Percentiles rank a stretch among this genome's conserved stretches.
Conservation (phyloP, 92 coral and sea anemone genomes). For the Zoanthus sociatus region DNA sequence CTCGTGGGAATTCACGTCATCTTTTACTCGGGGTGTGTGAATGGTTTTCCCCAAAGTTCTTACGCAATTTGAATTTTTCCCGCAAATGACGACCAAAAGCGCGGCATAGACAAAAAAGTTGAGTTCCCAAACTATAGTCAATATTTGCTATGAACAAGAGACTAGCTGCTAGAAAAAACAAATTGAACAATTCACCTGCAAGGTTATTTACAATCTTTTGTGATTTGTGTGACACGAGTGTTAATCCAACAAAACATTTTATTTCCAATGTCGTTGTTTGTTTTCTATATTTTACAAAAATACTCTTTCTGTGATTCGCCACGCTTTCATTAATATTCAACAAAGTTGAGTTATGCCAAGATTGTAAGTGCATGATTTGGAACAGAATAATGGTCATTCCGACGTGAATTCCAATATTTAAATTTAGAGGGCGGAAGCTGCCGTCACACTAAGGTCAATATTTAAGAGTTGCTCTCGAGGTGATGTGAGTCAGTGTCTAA, state of each 20-base stretch:
- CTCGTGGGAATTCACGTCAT: background rate
- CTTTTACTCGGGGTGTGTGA: background rate
- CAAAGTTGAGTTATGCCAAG: constrained; percentile 35
- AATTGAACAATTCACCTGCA: constrained; percentile 2
- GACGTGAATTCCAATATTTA: constrained; percentile 51
- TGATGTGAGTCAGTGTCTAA: constrained; percentile 17
- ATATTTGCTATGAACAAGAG: constrained; percentile 6
- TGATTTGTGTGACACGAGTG: constrained; percentile 20
- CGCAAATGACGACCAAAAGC: background rate
- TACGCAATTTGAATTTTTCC: background rate
- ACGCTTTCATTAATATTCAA: constrained; percentile 38
- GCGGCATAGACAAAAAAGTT: background rate
- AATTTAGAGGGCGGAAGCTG: constrained; percentile 50
- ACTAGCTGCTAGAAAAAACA: background rate
- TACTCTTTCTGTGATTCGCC: constrained; percentile 11
- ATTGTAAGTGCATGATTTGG: constrained; percentile 27
- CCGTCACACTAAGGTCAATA: constrained; percentile 49
- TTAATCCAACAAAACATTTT: constrained; percentile 28
- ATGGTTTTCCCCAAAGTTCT: background rate
- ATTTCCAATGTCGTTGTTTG: background rate
- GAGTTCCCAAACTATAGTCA: background rate
- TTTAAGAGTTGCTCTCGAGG: constrained; percentile 40
- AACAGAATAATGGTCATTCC: constrained; percentile 41
- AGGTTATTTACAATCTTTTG: constrained; percentile 21
- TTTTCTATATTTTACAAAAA: background rate